Evolutionary conservation across 2,113 vertebrate species (phyloP).

Genomic region (Alaudala cheleensis): DNA sequence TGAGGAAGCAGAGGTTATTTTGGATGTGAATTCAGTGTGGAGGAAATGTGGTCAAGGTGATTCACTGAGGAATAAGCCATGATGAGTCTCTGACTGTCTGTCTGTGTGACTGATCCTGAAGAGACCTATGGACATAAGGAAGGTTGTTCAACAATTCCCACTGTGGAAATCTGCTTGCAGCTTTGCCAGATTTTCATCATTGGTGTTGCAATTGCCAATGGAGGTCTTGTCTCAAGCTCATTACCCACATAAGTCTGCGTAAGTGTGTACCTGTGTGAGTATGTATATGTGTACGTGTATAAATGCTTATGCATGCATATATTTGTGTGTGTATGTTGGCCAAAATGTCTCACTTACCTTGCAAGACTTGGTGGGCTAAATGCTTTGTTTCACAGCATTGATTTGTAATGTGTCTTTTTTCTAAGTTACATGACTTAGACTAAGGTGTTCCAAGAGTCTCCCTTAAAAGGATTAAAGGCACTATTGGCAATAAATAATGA

Average conservation of each 20-base stretch:
- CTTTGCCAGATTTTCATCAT: background rate
- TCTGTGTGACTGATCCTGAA: background rate
- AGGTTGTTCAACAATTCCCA: background rate
- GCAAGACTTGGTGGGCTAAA: background rate
- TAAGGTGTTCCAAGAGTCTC: constrained; percentile 78
- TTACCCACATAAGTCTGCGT: background rate
- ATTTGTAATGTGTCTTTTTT: background rate
- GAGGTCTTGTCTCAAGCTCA: background rate
- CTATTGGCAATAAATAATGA: constrained; percentile 84
- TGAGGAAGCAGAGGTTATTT: background rate
- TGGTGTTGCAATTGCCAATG: background rate
- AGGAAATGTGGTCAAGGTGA: background rate
- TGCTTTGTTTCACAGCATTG: background rate
- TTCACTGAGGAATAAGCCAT: background rate
- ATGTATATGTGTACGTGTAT: background rate
- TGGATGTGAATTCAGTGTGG: background rate
- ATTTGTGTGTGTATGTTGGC: background rate
- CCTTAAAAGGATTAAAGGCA: constrained; percentile 87
- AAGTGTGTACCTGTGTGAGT: background rate
- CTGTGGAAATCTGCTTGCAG: background rate
- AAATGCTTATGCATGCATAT: background rate
- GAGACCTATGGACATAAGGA: background rate
- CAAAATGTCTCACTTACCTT: background rate
- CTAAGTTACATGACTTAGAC: background rate
- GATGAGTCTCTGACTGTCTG: background rate